Evolutionary conservation across 2,888 invertebrate genomes (phyloP).

Genomic region (Rhogogaster chlorosoma): DNA sequence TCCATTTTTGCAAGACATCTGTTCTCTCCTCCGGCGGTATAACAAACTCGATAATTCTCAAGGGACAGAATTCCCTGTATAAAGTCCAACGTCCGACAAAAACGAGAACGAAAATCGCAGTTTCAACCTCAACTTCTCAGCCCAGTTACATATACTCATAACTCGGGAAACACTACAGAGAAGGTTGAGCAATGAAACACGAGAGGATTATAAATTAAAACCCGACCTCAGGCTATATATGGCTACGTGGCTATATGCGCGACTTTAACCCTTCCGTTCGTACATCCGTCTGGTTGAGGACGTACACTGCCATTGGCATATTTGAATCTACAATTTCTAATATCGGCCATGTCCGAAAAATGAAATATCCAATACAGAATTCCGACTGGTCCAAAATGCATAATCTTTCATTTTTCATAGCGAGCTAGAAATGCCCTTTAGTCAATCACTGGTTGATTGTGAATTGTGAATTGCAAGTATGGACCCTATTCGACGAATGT

Average conservation of each 20-base stretch:
- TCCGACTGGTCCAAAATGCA: not conserved
- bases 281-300: not conserved
- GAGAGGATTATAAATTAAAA: conserved; percentile 47
- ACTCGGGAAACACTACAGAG: conserved; percentile 21
- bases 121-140: conserved; percentile 26
- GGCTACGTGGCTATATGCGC: not conserved
- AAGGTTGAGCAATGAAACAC: conserved; percentile 29
- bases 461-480: not conserved
- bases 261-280: not conserved
- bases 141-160: conserved; percentile 24
- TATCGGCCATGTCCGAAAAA: not conserved
- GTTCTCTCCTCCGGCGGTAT: conserved; percentile 1
- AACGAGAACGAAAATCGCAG: conserved; percentile 7
- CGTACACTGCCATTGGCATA: not conserved
- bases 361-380: not conserved
- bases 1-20: conserved; percentile 30
- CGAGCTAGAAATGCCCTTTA: too few species aligned
- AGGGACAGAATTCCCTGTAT: not conserved
- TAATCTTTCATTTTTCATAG: not conserved
- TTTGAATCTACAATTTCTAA: not conserved
- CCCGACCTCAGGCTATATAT: conserved; percentile 17
- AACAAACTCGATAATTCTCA: conserved; percentile 16
- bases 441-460: not conserved
- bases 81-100: not conserved
- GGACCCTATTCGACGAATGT: too few species aligned